phyloP scores from a whole-genome alignment of 1,140 invertebrate genomes.

The Saccostrea cuccullata region DNA sequence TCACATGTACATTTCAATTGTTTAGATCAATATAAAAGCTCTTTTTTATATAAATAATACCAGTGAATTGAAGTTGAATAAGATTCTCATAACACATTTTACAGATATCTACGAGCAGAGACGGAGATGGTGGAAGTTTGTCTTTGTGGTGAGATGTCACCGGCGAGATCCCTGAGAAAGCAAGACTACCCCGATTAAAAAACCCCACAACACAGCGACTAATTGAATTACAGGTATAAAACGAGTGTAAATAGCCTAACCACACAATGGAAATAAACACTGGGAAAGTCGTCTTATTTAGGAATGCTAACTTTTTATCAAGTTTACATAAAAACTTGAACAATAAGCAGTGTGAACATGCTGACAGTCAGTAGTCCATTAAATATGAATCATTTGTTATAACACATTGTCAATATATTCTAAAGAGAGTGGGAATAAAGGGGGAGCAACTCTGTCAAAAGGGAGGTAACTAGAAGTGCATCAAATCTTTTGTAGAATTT shows the following conservation, averaged over 20 bases:
- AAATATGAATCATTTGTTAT: not conserved
- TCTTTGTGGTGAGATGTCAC: conserved; percentile 7
- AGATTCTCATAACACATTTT: conserved; percentile 7
- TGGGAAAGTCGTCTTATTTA: conserved; percentile 18
- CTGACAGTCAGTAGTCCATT: not conserved
- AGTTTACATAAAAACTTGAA: conserved; percentile 10
- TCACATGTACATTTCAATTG: conserved; percentile 26
- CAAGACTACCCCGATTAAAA: not conserved
- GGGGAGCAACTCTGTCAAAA: not conserved
- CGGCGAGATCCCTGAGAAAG: not conserved
- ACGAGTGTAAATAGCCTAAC: not conserved
- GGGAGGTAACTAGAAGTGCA: not conserved
- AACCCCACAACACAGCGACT: not conserved
- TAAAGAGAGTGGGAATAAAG: not conserved
- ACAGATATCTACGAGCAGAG: not conserved
- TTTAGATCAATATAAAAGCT: conserved; percentile 13
- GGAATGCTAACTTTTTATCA: not conserved
- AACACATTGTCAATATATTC: not conserved
- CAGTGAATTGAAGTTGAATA: conserved; percentile 9
- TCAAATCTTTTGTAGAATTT: not conserved
- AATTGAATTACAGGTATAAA: conserved; percentile 24
- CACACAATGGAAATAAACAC: not conserved
- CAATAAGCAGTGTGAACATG: not conserved
- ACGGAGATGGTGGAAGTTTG: not conserved
- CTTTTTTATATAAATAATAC: not conserved